Conservation (phyloP, 2,113 vertebrate species). For the Rhipidura dahli region DNA sequence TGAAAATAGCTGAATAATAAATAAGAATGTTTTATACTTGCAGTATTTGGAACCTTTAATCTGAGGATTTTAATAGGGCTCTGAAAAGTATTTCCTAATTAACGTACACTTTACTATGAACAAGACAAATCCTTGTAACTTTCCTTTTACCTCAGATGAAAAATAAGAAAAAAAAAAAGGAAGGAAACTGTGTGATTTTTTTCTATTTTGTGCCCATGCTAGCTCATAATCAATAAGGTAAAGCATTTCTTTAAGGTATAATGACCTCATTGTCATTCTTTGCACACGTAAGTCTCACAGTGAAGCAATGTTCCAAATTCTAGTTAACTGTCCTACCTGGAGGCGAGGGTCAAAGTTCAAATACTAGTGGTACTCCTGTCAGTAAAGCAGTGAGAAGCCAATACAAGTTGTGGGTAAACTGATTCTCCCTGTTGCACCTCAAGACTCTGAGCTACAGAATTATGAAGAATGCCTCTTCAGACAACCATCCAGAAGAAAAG, state of each 20-base stretch:
- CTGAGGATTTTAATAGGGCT: neutral
- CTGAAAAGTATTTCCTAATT: slow-evolving; percentile 36
- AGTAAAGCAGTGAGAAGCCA: neutral
- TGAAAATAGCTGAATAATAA: slow-evolving; percentile 38
- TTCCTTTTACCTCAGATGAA: neutral
- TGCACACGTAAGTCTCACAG: neutral
- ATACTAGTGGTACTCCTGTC: neutral
- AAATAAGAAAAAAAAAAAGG: neutral
- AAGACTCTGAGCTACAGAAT: neutral
- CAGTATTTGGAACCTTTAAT: slow-evolving; percentile 14
- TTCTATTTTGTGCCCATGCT: neutral
- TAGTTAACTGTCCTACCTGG: neutral
- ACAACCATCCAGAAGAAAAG: neutral
- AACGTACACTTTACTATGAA: neutral
- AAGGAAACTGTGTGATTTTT: neutral
- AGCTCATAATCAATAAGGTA: neutral
- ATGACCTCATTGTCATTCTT: neutral
- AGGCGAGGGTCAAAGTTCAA: neutral
- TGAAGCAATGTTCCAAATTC: neutral
- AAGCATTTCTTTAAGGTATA: neutral
- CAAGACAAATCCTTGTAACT: neutral
- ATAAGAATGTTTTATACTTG: neutral
- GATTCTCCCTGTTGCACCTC: neutral
- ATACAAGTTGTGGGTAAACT: neutral
- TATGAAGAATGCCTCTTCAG: neutral